Conservation (phyloP, 2,888 invertebrate genomes). For the Idaea dimidiata region DNA sequence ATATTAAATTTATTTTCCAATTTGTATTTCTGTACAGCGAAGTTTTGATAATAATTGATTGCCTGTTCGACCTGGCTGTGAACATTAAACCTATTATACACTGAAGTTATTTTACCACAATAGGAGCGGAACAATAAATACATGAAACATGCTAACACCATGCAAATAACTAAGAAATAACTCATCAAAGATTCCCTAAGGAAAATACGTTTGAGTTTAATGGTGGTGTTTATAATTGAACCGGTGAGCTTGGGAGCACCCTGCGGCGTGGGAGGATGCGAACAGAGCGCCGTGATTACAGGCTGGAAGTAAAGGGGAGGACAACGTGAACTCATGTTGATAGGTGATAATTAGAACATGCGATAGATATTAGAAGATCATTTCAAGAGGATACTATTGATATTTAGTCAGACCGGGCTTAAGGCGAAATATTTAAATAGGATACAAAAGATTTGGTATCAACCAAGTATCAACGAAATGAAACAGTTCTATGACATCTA, state of each 20-base stretch:
- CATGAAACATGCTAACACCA: not conserved
- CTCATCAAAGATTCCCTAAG: not conserved
- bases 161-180: not conserved
- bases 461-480: too few species aligned
- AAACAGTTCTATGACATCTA: too few species aligned
- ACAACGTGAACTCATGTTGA: not conserved
- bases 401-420: not conserved
- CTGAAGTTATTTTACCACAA: not conserved
- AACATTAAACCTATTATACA: too few species aligned
- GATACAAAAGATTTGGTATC: too few species aligned
- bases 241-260: not conserved
- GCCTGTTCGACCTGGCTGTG: too few species aligned
- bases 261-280: not conserved
- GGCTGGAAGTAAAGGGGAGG: not conserved
- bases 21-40: too few species aligned
- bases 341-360: not conserved
- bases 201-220: not conserved
- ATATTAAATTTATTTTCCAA: too few species aligned
- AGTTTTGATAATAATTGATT: not conserved
- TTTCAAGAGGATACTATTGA: not conserved
- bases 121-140: not conserved
- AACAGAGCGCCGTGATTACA: not conserved
- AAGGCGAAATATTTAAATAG: too few species aligned
- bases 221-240: not conserved
- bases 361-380: not conserved